These are phyloP conservation scores for Blastobasis adustella DNA, from an alignment of 2,888 invertebrate genomes.

Conservation along the genomic window DNA sequence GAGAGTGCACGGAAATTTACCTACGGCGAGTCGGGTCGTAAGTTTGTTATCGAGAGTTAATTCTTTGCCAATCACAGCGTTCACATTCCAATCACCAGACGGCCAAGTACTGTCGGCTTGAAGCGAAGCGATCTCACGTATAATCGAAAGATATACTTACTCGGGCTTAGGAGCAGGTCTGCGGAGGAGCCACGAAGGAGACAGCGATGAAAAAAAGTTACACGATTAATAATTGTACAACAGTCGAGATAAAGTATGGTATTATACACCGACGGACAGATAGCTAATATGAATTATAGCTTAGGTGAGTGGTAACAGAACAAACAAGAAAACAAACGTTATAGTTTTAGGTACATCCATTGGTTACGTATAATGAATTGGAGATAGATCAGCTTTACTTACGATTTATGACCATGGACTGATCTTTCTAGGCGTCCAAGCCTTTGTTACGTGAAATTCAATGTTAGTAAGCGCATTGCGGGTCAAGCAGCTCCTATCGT, in stretches of 20 bases:
- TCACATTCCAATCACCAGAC: conserved; percentile 39
- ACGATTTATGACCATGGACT: conserved; percentile 26
- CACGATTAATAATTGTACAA: conserved; percentile 42
- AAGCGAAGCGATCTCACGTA: conserved; percentile 50
- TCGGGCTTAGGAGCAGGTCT: conserved; percentile 81
- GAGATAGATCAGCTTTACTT: conserved; percentile 41
- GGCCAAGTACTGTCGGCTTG: conserved; percentile 40
- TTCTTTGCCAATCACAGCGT: conserved; percentile 39
- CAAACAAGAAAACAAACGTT: conserved; percentile 13
- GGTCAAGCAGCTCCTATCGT: conserved; percentile 37
- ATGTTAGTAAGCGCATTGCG: conserved; percentile 36
- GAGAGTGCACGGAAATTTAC: conserved; percentile 13
- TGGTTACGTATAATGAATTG: conserved; percentile 11
- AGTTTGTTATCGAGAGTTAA: conserved; percentile 21
- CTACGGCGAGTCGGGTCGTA: background rate
- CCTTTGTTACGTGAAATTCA: conserved; percentile 28
- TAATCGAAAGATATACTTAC: conserved; percentile 65
- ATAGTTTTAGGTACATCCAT: conserved; percentile 11
- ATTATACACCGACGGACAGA: conserved; percentile 23
- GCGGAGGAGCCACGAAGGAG: conserved; percentile 51
- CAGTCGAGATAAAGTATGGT: conserved; percentile 18
- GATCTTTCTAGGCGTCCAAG: conserved; percentile 27
- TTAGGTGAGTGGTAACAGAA: conserved; percentile 10
- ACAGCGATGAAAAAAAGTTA: conserved; percentile 58
- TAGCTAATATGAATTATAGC: conserved; percentile 41